These are phyloP conservation scores for Tachina lurida DNA, from an alignment of 2,888 invertebrate genomes.

Conservation along the genomic window DNA sequence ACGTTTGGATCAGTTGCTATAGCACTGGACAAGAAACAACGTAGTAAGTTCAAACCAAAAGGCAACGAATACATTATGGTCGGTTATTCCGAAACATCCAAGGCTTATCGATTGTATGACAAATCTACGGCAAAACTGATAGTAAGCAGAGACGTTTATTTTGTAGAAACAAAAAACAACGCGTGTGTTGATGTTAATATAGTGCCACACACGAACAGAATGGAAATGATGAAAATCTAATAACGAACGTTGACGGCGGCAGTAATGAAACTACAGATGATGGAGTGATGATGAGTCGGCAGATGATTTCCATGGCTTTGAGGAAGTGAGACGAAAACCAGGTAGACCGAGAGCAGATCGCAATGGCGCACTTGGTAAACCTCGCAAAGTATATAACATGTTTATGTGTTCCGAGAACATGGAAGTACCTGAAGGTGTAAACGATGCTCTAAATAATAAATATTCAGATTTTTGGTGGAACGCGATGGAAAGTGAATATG, in stretches of 20 bases:
- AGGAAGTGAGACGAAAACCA: background rate
- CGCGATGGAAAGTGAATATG: slow-evolving; percentile 46
- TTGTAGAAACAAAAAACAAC: background rate
- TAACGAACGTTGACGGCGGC: background rate
- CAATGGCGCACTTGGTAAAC: slow-evolving; percentile 38
- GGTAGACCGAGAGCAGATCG: slow-evolving; percentile 38
- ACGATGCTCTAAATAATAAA: slow-evolving; percentile 23
- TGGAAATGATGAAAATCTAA: background rate
- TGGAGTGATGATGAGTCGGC: slow-evolving; percentile 27
- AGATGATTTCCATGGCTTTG: background rate
- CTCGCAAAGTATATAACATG: slow-evolving; percentile 20
- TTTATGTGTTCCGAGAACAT: slow-evolving; percentile 31
- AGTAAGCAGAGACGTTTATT: background rate
- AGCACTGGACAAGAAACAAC: background rate
- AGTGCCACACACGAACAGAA: slow-evolving; percentile 9
- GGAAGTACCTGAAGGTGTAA: slow-evolving; percentile 7
- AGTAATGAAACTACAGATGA: background rate
- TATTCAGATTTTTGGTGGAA: slow-evolving; percentile 16
- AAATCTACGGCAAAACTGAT: background rate
- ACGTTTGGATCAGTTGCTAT: background rate
- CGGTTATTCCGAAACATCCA: background rate
- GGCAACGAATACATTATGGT: background rate
- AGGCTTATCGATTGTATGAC: background rate
- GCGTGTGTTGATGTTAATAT: slow-evolving; percentile 12
- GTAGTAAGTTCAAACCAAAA: background rate